phyloP scores from a whole-genome alignment of 2,797 vertebrate species.

The Lindbergichthys nudifrons region DNA sequence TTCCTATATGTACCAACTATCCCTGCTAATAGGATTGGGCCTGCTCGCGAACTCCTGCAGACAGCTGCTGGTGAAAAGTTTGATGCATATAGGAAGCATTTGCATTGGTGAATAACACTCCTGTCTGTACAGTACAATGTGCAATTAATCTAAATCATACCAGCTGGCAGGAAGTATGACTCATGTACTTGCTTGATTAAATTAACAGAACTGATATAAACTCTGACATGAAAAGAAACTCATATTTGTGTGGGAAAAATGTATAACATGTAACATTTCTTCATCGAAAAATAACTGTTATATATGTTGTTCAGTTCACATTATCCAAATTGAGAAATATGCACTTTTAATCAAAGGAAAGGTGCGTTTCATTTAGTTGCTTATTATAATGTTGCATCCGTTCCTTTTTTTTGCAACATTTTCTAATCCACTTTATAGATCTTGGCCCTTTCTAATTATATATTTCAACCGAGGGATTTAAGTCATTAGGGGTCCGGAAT shows the following conservation, averaged over 20 bases:
- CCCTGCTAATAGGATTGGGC: conserved; percentile 51
- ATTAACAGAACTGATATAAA: not conserved
- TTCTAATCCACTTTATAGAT: too few relatives aligned
- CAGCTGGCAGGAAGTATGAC: not conserved
- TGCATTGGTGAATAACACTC: not conserved
- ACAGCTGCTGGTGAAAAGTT: conserved; percentile 28
- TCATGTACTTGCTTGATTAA: not conserved
- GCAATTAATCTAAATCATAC: not conserved
- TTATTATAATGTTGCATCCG: too few relatives aligned
- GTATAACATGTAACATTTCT: too few relatives aligned
- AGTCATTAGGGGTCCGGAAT: too few relatives aligned
- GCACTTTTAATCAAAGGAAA: too few relatives aligned
- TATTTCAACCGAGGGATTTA: too few relatives aligned
- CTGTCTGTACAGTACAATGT: not conserved
- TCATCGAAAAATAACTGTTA: too few relatives aligned
- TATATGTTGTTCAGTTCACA: too few relatives aligned
- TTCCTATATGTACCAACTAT: conserved; percentile 57
- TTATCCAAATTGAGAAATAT: too few relatives aligned
- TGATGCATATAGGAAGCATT: conserved; percentile 4
- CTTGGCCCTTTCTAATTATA: too few relatives aligned
- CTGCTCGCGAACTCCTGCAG: conserved; percentile 33
- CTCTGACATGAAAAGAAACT: not conserved
- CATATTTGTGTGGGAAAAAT: not conserved
- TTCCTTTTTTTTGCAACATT: too few relatives aligned
- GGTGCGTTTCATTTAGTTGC: too few relatives aligned